These are phyloP conservation scores for Pithecia hirsuta DNA, from an alignment of 2,797 vertebrate species.

Conservation along the genomic window DNA sequence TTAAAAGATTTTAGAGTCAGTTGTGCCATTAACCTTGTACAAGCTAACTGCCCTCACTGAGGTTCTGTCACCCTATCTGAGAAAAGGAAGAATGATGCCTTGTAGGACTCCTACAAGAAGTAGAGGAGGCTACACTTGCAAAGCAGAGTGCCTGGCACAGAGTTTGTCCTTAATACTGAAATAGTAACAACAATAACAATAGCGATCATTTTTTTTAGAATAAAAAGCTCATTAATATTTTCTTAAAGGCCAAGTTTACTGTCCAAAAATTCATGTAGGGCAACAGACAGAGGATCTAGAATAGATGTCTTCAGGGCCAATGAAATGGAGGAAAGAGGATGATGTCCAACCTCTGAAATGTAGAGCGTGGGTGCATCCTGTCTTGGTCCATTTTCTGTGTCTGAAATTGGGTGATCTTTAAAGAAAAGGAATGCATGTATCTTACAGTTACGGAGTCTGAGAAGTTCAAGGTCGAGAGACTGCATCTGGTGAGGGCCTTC, in stretches of 20 bases:
- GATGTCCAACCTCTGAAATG: background rate
- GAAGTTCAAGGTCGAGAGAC: background rate
- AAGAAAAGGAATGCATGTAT: background rate
- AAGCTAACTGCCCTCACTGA: background rate
- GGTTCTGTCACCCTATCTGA: background rate
- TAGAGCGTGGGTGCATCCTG: fast-evolving
- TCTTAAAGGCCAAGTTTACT: background rate
- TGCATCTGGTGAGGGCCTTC: background rate
- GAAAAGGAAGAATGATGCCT: background rate
- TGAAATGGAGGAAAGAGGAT: background rate
- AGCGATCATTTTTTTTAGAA: background rate
- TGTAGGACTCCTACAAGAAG: fast-evolving
- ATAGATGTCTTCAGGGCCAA: background rate
- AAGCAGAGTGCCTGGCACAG: background rate
- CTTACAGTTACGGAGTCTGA: background rate
- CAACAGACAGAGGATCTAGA: background rate
- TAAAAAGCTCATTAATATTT: background rate
- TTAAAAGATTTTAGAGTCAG: background rate
- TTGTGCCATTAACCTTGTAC: background rate
- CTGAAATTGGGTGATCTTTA: background rate
- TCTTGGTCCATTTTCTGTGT: background rate
- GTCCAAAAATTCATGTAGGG: background rate
- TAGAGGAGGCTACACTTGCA: fast-evolving
- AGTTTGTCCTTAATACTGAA: background rate
- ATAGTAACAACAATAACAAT: fast-evolving